Evolutionary conservation across 2,888 invertebrate genomes (phyloP).

Genomic region (Ichneumoninae sp.): DNA sequence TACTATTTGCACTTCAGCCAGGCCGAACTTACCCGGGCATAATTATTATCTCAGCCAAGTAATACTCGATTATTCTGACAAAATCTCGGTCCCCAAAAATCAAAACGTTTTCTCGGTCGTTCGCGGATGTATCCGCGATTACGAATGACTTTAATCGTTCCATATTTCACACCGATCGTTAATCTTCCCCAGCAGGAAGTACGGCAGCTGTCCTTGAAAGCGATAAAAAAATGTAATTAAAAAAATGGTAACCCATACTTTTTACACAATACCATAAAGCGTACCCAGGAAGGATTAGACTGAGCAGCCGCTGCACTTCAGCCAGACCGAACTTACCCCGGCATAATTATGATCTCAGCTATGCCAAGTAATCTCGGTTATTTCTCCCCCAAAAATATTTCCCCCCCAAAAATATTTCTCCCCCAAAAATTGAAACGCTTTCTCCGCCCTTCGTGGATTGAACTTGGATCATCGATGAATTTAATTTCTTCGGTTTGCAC

Average conservation of each 20-base stretch:
- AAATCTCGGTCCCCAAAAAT: not conserved
- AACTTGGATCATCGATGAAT: not conserved
- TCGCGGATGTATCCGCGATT: conserved; percentile 4
- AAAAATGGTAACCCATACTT: too few relatives aligned
- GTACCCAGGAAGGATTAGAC: too few relatives aligned
- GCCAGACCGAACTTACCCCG: too few relatives aligned
- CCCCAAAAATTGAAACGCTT: not conserved
- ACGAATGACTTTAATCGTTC: not conserved
- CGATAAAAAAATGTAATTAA: too few relatives aligned
- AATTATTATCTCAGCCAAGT: too few relatives aligned
- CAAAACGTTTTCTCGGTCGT: not conserved
- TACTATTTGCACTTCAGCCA: too few relatives aligned
- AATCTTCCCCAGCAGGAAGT: too few relatives aligned
- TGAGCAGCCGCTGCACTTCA: too few relatives aligned
- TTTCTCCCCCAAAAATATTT: too few relatives aligned
- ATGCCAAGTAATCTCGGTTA: not conserved
- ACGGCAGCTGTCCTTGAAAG: too few relatives aligned
- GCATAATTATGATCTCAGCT: not conserved
- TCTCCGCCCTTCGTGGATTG: not conserved
- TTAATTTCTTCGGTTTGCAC: conserved; percentile 30
- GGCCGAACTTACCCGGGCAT: too few relatives aligned
- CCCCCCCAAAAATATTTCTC: not conserved
- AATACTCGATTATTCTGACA: not conserved
- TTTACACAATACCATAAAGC: too few relatives aligned
- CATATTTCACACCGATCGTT: not conserved